These are phyloP conservation scores for Erannis defoliaria DNA, from an alignment of 2,888 invertebrate species.

Conservation along the genomic window DNA sequence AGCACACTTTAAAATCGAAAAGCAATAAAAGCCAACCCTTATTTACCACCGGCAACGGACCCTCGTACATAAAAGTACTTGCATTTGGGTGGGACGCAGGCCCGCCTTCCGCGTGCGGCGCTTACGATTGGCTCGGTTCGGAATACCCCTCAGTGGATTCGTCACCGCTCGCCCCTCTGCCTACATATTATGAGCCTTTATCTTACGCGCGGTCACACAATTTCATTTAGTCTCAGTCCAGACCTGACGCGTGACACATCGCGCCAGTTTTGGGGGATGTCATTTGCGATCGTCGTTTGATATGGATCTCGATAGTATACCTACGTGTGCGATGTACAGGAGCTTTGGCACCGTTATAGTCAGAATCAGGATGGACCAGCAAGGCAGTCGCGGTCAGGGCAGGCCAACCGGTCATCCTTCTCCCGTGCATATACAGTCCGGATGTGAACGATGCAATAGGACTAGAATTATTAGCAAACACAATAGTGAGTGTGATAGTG, in stretches of 20 bases:
- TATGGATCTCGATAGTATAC: conserved; percentile 78
- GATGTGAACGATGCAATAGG: conserved; percentile 78
- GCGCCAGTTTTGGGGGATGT: conserved; percentile 74
- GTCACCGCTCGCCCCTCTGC: conserved; percentile 69
- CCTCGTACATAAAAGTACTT: conserved; percentile 65
- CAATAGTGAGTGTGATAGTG: conserved; percentile 81
- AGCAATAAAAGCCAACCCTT: conserved; percentile 64
- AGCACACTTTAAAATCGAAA: conserved; percentile 46
- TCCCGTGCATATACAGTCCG: conserved; percentile 59
- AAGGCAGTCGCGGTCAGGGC: conserved; percentile 54
- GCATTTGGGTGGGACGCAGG: conserved; percentile 66
- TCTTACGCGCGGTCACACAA: conserved; percentile 77
- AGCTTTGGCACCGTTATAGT: conserved; percentile 76
- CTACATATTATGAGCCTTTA: conserved; percentile 72
- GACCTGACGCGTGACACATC: conserved; percentile 80
- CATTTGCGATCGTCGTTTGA: conserved; percentile 67
- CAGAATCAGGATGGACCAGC: conserved; percentile 73
- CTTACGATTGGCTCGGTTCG: conserved; percentile 66
- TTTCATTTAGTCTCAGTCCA: conserved; percentile 81
- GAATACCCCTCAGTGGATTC: conserved; percentile 68
- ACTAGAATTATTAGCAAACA: conserved; percentile 77
- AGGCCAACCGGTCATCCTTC: conserved; percentile 54
- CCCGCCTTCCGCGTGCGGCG: conserved; percentile 63
- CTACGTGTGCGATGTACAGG: conserved; percentile 73
- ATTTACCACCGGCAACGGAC: conserved; percentile 57